A percentile compares a stretch with the other conserved stretches of the same genome.
Conservation (phyloP, 1,140 invertebrate genomes). For the Lordiphosa collinella region DNA sequence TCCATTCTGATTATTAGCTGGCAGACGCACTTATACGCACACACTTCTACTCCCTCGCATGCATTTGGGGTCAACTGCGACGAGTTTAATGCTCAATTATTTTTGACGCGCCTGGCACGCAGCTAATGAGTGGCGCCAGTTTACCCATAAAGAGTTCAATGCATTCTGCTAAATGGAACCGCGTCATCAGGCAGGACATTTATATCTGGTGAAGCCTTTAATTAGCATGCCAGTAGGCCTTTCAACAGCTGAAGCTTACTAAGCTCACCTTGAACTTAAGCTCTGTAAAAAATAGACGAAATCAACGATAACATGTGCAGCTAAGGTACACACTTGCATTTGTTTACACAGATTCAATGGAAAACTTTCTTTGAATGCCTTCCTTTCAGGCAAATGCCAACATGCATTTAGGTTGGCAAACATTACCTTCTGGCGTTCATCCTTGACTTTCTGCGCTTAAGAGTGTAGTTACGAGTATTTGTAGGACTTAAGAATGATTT, state of each 20-base stretch:
- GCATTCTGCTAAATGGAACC: neutral
- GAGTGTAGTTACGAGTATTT: too few relatives aligned
- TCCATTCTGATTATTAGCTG: slow-evolving; percentile 74
- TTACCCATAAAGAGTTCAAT: slow-evolving; percentile 33
- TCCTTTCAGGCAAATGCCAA: too few relatives aligned
- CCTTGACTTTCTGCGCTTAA: too few relatives aligned
- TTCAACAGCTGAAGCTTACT: slow-evolving; percentile 1
- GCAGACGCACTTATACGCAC: slow-evolving; percentile 1
- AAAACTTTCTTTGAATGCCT: too few relatives aligned
- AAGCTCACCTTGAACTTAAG: slow-evolving; percentile 29
- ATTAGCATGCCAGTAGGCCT: neutral
- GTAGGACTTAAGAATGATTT: too few relatives aligned
- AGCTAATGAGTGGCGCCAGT: slow-evolving; percentile 23
- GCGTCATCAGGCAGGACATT: neutral
- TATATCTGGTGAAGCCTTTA: neutral
- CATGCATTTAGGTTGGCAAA: too few relatives aligned
- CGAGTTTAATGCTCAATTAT: slow-evolving; percentile 54
- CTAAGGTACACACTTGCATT: too few relatives aligned
- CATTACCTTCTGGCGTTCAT: too few relatives aligned
- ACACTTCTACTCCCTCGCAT: slow-evolving; percentile 8
- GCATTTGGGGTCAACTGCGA: slow-evolving; percentile 16
- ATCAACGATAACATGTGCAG: neutral
- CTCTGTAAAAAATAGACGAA: slow-evolving; percentile 11
- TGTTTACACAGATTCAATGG: too few relatives aligned
- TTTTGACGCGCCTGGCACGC: slow-evolving; percentile 20